Evolutionary conservation across 2,113 vertebrate species (phyloP), one percentile per base, ranked within the genome.

Genomic region (Phrynosoma platyrhinos): DNA sequence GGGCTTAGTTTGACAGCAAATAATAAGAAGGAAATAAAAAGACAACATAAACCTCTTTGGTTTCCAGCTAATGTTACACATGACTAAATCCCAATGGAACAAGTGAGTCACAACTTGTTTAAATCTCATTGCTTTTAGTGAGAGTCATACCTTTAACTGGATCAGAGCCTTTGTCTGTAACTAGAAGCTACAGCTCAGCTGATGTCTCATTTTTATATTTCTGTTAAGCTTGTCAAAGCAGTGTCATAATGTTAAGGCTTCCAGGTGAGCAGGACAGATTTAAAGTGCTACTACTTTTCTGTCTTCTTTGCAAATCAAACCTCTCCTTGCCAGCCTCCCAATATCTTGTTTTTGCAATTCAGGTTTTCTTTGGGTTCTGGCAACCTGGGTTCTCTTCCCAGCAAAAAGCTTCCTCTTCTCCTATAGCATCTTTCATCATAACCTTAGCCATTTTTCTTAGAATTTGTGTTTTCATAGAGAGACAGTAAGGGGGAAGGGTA

Each of bases 251-350:
- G 36, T 76, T 27, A 55, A n/a, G 23, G 74, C 36, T 77, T 79
- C 36, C 6, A 62, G 83, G 23, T 10, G 53, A 20, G 16, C 18
- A 32, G 40, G 18, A 20, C 14, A 42, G 18, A 62, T 20, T 82
- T 75, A 84, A 32, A 36, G 36, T 5, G 32, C 32, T 76, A 14
- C 23, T 20, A 18, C 23, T 36, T 55, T 72, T 72, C 23, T 55
- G 12, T 1, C 53, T 10, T 55, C n/a, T 74, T 84, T 36, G 47
- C n/a, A 84, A 72, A n/a, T 13, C 21, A 16, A 9, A 55, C 1
- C 5, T 9, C 0, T 12, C 47, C 27, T 20, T 1, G 1, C 12
- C 18, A 14, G 7, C 18, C 3, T 1, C 8, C 30, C 10, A 16
- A 58, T 18, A 7, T 7, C 1, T 10, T 82, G n/a, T 8, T 74